These are phyloP conservation scores for Laticauda colubrina DNA, from an alignment of 2,113 vertebrate genomes.

Conservation along the genomic window DNA sequence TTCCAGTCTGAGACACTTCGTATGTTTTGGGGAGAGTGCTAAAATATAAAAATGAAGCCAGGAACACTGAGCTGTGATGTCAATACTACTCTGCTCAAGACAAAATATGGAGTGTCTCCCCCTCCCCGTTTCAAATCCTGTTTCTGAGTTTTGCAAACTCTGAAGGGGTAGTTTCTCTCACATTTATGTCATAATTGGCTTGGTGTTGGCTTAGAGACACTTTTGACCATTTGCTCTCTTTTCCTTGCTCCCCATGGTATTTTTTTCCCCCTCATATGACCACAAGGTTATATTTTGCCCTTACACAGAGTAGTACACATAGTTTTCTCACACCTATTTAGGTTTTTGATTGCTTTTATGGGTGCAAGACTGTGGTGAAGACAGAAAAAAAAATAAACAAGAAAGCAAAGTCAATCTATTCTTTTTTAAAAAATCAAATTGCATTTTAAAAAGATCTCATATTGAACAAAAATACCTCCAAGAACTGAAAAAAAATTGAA, in stretches of 20 bases:
- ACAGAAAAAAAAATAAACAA: no score
- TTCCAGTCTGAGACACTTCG: conserved; percentile 17
- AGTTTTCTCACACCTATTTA: background rate
- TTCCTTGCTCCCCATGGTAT: background rate
- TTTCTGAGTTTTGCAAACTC: background rate
- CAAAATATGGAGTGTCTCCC: background rate
- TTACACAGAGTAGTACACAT: background rate
- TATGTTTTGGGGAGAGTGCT: conserved; percentile 7
- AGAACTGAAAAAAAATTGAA: background rate
- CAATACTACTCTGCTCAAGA: background rate
- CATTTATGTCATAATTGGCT: background rate
- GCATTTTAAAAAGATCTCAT: background rate
- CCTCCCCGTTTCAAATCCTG: background rate
- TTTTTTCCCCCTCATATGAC: background rate
- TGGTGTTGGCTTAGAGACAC: background rate
- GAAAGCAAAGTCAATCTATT: background rate
- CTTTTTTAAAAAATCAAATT: background rate
- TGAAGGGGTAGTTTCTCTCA: background rate
- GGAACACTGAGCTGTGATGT: background rate
- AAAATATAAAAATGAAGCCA: conserved; percentile 1
- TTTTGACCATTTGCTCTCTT: background rate
- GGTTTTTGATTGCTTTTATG: background rate
- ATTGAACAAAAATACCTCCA: background rate
- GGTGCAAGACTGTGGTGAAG: background rate
- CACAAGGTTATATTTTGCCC: background rate